phyloP scores from a whole-genome alignment of 2,113 vertebrate species.

The Channa argus region DNA sequence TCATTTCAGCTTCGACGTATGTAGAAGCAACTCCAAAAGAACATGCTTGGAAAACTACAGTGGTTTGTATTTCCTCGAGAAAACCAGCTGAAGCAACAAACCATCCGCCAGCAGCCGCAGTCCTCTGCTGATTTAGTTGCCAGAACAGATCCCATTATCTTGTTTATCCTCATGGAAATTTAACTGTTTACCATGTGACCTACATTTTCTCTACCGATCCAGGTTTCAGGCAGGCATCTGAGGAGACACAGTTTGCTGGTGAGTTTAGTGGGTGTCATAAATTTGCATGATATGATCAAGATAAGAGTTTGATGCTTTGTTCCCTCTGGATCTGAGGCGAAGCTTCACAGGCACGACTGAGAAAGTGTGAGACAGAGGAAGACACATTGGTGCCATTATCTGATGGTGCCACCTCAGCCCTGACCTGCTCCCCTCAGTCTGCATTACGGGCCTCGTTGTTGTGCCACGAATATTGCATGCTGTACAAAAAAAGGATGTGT shows the following conservation, averaged over 20 bases:
- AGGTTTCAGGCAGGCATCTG: slow-evolving; percentile 20
- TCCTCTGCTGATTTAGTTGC: slow-evolving; percentile 52
- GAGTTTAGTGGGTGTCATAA: slow-evolving; percentile 7
- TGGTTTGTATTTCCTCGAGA: slow-evolving; percentile 42
- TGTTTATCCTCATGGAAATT: slow-evolving; percentile 66
- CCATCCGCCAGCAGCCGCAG: slow-evolving; percentile 16
- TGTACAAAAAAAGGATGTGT: slow-evolving; percentile 8
- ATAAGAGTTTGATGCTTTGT: slow-evolving; percentile 29
- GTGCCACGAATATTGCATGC: background rate
- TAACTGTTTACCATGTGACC: slow-evolving; percentile 50
- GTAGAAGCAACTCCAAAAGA: background rate
- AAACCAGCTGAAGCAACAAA: slow-evolving; percentile 50
- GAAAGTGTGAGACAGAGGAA: background rate
- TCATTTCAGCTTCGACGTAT: background rate
- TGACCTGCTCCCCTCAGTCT: slow-evolving; percentile 27
- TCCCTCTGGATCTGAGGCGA: background rate
- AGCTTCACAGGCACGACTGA: background rate
- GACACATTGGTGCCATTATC: slow-evolving; percentile 10
- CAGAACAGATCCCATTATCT: slow-evolving; percentile 65
- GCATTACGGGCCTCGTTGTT: slow-evolving; percentile 37
- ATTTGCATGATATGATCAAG: slow-evolving; percentile 37
- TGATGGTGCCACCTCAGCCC: slow-evolving; percentile 4
- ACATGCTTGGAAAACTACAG: slow-evolving; percentile 27
- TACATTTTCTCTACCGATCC: slow-evolving; percentile 45
- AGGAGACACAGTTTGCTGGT: background rate